A percentile compares a stretch with the other conserved stretches of the same genome.
Conservation (phyloP, 2,888 invertebrate species). For the Pandemis corylana region DNA sequence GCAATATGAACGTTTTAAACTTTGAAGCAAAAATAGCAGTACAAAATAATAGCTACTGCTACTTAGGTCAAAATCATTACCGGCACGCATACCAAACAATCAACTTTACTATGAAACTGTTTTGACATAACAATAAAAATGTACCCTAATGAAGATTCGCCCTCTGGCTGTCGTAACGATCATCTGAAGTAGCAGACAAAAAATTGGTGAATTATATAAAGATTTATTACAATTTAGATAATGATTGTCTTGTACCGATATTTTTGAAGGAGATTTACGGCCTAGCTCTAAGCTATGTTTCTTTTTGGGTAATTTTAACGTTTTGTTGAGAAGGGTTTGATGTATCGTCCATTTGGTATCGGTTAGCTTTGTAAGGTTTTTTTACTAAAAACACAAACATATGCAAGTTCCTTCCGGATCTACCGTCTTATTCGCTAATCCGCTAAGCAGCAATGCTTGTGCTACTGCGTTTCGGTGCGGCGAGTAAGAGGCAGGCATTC, state of each 20-base stretch:
- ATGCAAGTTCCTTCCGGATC: too few species aligned
- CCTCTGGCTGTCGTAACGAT: conserved; percentile 73
- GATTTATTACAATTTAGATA: conserved; percentile 78
- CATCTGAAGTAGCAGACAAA: conserved; percentile 80
- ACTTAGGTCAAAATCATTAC: conserved; percentile 39
- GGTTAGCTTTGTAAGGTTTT: conserved; percentile 15
- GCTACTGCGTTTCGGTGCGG: too few species aligned
- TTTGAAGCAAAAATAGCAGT: conserved; percentile 30
- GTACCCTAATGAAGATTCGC: conserved; percentile 75
- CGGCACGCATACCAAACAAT: conserved; percentile 35
- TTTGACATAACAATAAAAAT: conserved; percentile 49
- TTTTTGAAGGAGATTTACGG: conserved; percentile 79
- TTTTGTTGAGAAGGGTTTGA: conserved; percentile 50
- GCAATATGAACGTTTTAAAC: conserved; percentile 30
- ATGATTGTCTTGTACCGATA: conserved; percentile 70
- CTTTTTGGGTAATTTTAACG: conserved; percentile 45
- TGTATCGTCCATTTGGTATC: conserved; percentile 46
- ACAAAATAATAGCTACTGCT: conserved; percentile 34
- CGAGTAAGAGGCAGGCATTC: too few species aligned
- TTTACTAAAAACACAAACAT: neutral
- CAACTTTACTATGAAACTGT: conserved; percentile 17
- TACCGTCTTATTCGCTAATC: too few species aligned
- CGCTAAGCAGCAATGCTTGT: too few species aligned
- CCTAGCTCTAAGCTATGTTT: conserved; percentile 67
- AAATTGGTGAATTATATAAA: conserved; percentile 74